These are phyloP conservation scores for Orthonychiurus folsomi DNA, from an alignment of 2,888 invertebrate genomes.

Conservation along the genomic window DNA sequence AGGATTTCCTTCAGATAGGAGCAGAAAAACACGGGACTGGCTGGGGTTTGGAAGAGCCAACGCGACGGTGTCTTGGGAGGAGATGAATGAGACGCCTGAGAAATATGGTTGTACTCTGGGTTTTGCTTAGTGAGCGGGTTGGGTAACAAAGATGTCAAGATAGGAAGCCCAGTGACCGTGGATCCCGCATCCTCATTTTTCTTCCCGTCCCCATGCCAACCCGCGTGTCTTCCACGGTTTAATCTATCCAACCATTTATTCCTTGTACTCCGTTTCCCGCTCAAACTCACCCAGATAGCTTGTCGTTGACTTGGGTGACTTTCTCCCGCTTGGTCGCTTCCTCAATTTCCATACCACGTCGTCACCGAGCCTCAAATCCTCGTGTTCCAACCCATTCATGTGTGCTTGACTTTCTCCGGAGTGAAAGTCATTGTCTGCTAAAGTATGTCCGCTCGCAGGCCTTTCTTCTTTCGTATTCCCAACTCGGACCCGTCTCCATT, in stretches of 20 bases:
- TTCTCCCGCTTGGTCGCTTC: too few species aligned
- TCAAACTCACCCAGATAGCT: too few species aligned
- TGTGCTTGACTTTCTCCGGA: not conserved
- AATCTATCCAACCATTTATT: conserved; percentile 13
- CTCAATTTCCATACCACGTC: not conserved
- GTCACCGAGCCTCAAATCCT: not conserved
- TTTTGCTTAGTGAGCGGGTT: conserved; percentile 18
- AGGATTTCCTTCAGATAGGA: conserved; percentile 1
- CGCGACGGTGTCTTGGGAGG: too few species aligned
- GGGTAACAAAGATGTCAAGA: conserved; percentile 16
- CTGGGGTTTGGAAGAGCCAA: not conserved
- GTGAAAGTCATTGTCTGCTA: not conserved
- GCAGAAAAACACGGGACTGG: not conserved
- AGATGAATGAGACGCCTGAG: conserved; percentile 10
- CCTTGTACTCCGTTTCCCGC: conserved; percentile 6
- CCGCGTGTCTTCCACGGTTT: conserved; percentile 10
- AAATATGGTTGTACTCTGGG: conserved; percentile 15
- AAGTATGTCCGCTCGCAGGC: not conserved
- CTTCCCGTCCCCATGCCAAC: conserved; percentile 11
- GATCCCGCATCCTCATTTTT: conserved; percentile 16
- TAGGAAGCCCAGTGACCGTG: conserved; percentile 13
- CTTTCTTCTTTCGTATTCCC: too few species aligned
- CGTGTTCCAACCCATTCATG: not conserved
- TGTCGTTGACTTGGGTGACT: too few species aligned
- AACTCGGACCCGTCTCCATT: not conserved